These are phyloP conservation scores for Physella acuta DNA, from an alignment of 1,140 invertebrate genomes.

Conservation along the genomic window DNA sequence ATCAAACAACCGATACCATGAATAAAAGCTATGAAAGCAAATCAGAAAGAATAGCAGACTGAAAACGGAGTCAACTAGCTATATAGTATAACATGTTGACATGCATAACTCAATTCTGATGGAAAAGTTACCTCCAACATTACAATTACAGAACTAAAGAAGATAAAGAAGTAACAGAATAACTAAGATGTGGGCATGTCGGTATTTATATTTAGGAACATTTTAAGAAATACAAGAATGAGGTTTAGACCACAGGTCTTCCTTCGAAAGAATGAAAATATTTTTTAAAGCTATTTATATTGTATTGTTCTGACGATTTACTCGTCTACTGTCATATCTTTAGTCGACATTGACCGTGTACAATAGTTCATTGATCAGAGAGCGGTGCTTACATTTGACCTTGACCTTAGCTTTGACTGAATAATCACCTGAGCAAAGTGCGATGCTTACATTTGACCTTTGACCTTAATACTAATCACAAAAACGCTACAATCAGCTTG, in stretches of 20 bases:
- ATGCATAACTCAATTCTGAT: background rate
- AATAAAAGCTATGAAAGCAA: background rate
- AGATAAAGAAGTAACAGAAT: background rate
- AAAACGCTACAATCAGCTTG: background rate
- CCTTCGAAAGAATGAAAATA: background rate
- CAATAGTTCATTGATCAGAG: background rate
- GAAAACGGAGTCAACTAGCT: too few species aligned
- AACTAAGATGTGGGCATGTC: background rate
- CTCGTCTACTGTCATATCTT: background rate
- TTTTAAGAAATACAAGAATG: background rate
- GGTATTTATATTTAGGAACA: background rate
- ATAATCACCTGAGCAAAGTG: background rate
- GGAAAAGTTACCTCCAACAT: too few species aligned
- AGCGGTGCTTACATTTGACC: background rate
- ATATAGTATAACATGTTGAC: background rate
- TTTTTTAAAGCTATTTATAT: background rate
- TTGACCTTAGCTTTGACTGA: too few species aligned
- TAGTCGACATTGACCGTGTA: background rate
- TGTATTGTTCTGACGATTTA: background rate
- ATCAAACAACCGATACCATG: too few species aligned
- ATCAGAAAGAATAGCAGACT: too few species aligned
- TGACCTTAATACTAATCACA: too few species aligned
- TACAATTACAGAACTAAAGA: too few species aligned
- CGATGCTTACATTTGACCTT: conserved; percentile 26
- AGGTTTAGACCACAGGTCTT: background rate